Evolutionary conservation across 2,113 vertebrate species (phyloP), one percentile per base, ranked within the genome.

Genomic region (Vulpes ferrilata): DNA sequence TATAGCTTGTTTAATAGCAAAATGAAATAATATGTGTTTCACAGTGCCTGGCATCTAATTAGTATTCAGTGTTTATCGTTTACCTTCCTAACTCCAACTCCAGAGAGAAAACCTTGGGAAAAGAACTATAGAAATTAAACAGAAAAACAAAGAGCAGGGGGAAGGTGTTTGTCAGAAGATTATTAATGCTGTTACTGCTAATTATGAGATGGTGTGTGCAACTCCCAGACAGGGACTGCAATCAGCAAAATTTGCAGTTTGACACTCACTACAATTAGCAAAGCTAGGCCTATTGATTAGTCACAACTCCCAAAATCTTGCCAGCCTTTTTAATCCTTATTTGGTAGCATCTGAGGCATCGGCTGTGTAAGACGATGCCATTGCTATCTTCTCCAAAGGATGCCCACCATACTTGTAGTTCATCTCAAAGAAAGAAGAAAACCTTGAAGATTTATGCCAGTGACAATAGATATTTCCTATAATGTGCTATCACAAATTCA

Each of bases 111-210:
- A 83, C 65, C 32, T 32, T 35, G 43, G 84, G 1, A 48, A 93
- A 55, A 76, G 60, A 57, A 38, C 62, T 38, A 71, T 19, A 62
- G 64, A 87, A 76, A 94, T 88, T 60, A 65, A 87, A 84, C 69
- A 69, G 53, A 82, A 96, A 92, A 78, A 78, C 17, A 78, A 74
- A 85, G 83, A 90, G 13, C 65, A 55, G 38, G 8, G 69, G 65
- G 74, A 95, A 81, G 67, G 32, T 87, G 20, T 89, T 88, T 90
- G 48, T 51, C 23, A 2, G 30, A 57, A 91, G 81, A 84, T 65
- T 62, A 93, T 88, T 88, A 95, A 86, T 38, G 64, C 48, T 81
- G 69, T 86, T 88, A 60, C 51, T 89, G 38, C 71, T 98, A 87
- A 95, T 94, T 94, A 78, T 57, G 43, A 88, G 76, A 81, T 20